Evolutionary conservation across 1,140 invertebrate species (phyloP).

Genomic region (Venustaconcha ellipsiformis): DNA sequence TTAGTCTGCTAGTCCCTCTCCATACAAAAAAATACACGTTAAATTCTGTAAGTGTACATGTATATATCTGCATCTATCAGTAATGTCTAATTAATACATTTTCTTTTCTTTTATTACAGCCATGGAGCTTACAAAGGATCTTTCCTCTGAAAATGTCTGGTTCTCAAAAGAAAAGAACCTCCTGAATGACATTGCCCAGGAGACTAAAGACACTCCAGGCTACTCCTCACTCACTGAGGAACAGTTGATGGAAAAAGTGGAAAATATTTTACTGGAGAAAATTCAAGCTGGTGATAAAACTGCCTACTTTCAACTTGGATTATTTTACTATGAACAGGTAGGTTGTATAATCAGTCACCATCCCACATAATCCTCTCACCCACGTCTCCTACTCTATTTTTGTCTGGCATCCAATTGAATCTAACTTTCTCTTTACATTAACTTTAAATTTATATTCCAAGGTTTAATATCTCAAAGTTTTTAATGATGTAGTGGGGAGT

Average conservation of each 20-base stretch:
- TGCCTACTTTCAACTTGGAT: slow-evolving; percentile 64
- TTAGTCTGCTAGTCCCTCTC: no score
- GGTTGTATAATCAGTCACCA: neutral
- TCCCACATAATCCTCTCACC: neutral
- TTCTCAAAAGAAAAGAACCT: slow-evolving; percentile 51
- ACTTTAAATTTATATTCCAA: no score
- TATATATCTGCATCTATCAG: no score
- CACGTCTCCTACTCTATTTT: neutral
- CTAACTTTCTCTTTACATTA: no score
- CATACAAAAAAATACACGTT: no score
- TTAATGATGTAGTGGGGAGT: no score
- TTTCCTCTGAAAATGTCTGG: slow-evolving; percentile 39
- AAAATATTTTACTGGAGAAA: slow-evolving; percentile 62
- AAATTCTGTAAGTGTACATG: no score
- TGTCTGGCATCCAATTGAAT: no score
- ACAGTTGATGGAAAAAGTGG: slow-evolving; percentile 63
- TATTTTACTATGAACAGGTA: slow-evolving; percentile 67
- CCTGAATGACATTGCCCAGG: slow-evolving; percentile 59
- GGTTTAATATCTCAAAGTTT: no score
- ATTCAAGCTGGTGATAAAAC: slow-evolving; percentile 60
- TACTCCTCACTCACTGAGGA: slow-evolving; percentile 50
- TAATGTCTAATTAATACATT: neutral
- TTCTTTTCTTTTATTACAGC: neutral
- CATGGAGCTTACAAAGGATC: slow-evolving; percentile 21
- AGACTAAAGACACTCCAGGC: slow-evolving; percentile 44